Conservation (phyloP, 1,140 invertebrate species). For the Mercenaria mercenaria region DNA sequence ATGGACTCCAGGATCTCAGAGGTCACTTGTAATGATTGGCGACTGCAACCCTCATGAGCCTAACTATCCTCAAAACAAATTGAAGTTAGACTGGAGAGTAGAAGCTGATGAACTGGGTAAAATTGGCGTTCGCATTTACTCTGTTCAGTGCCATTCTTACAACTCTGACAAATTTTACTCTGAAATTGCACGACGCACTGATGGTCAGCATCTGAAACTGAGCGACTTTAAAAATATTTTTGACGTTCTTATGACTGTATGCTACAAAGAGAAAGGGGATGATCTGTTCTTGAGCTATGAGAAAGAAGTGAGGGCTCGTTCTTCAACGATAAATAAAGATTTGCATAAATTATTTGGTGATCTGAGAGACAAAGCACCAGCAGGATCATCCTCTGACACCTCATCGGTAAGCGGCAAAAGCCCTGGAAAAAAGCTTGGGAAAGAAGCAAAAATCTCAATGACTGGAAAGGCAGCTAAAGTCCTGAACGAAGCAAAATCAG, state of each 20-base stretch:
- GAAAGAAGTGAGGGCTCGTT: conserved; percentile 40
- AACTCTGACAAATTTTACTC: conserved; percentile 37
- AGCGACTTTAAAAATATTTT: conserved; percentile 69
- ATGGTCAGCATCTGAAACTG: conserved; percentile 66
- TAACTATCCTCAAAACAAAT: conserved; percentile 69
- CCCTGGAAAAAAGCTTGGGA: background rate
- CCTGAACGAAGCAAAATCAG: background rate
- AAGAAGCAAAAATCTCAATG: too few relatives aligned
- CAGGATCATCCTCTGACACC: background rate
- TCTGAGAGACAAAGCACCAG: background rate
- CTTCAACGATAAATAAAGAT: background rate
- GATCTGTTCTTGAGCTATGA: conserved; percentile 63
- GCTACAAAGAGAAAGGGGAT: conserved; percentile 67
- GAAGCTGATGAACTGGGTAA: conserved; percentile 69
- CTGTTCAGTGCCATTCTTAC: conserved; percentile 33
- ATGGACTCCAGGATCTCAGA: conserved; percentile 78
- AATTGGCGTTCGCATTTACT: conserved; percentile 65
- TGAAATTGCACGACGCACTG: conserved; percentile 62
- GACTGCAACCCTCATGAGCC: conserved; percentile 78
- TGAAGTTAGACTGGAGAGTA: conserved; percentile 75
- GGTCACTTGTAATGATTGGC: conserved; percentile 79
- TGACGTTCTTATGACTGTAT: conserved; percentile 71
- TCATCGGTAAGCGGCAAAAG: background rate
- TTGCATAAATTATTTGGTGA: conserved; percentile 55
- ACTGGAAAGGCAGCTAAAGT: background rate